Percentiles rank a stretch among this genome's conserved stretches.
Evolutionary conservation across 2,888 invertebrate species (phyloP).

Genomic region (Trilocha varians): DNA sequence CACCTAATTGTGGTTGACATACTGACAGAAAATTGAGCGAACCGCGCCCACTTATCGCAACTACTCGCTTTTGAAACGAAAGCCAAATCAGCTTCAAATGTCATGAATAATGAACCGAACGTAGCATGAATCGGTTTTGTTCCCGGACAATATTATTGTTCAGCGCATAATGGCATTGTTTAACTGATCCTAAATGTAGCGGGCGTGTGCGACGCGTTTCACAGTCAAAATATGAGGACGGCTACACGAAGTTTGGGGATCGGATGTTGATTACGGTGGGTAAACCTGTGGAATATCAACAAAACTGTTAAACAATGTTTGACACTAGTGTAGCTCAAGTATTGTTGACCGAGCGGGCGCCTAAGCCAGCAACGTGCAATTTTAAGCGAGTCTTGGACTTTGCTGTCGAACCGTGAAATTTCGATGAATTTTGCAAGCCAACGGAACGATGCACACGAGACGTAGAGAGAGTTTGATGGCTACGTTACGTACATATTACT

Average conservation of each 20-base stretch:
- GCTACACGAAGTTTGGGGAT: background rate
- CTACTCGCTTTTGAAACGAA: slow-evolving; percentile 30
- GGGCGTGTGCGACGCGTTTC: slow-evolving; percentile 15
- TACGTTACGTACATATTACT: background rate
- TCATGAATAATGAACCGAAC: slow-evolving; percentile 45
- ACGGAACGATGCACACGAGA: slow-evolving; percentile 20
- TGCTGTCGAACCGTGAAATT: slow-evolving; percentile 40
- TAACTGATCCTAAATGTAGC: slow-evolving; percentile 29
- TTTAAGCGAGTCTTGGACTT: slow-evolving; percentile 52
- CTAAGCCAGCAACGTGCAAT: slow-evolving; percentile 56
- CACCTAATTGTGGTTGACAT: slow-evolving; percentile 59
- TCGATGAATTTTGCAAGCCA: slow-evolving; percentile 41
- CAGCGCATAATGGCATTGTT: slow-evolving; percentile 48
- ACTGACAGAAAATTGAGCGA: slow-evolving; percentile 45
- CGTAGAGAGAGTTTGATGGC: background rate
- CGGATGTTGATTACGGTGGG: slow-evolving; percentile 29
- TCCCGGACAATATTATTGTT: slow-evolving; percentile 42
- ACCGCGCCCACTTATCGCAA: slow-evolving; percentile 44
- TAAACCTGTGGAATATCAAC: slow-evolving; percentile 40
- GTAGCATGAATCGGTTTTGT: slow-evolving; percentile 31
- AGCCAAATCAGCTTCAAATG: slow-evolving; percentile 40
- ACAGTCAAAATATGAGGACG: slow-evolving; percentile 4
- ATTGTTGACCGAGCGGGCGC: slow-evolving; percentile 51
- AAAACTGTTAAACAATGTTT: slow-evolving; percentile 56
- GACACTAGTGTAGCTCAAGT: slow-evolving; percentile 48